Evolutionary conservation across 2,113 vertebrate species (phyloP), one percentile per base, ranked within the genome.

Genomic region (Jaculus jaculus): DNA sequence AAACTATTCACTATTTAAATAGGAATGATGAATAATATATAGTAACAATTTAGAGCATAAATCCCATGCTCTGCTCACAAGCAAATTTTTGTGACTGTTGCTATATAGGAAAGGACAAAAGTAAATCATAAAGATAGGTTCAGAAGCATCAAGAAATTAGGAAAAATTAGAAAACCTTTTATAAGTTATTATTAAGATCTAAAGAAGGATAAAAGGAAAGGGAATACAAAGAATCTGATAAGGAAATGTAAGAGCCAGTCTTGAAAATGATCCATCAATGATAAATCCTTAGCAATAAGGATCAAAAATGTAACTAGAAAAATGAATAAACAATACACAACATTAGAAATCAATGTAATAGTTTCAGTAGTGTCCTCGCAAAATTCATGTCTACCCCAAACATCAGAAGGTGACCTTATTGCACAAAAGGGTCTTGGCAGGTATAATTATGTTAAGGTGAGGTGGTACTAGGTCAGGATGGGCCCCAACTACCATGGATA

Each of bases 161-260:
- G 10, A 66, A 15, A 47, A 47, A 47, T 47, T 47, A 47, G 42
- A 20, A 84, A 80, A 61, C 28, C 15, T 47, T 60, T 65, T 28
- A 26, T 71, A 86, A 81, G 26, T 26, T n/a, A 74, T 69, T 17
- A 47, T 65, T 83, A 30, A 87, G 32, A 23, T 73, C 21, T 60
- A 90, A 78, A 8, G 73, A 73, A 32, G 75, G 87, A 74, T 73
- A 32, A 93, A 61, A 74, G 84, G 23, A 91, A 84, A 86, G 47
- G 26, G 86, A 66, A 34, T 42, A 77, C 12, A 32, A 3, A 71
- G 54, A 81, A 68, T 74, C 74, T 47, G 42, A 37, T 39, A 90
- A 77, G 17, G 60, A 77, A 87, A 66, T 78, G 17, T 58, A 60
- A 79, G 58, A 65, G 32, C 37, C 34, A 85, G 23, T 77, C 42